Base-by-base conservation (phyloP, 2,113 vertebrate species). In the Smithornis capensis region DNA sequence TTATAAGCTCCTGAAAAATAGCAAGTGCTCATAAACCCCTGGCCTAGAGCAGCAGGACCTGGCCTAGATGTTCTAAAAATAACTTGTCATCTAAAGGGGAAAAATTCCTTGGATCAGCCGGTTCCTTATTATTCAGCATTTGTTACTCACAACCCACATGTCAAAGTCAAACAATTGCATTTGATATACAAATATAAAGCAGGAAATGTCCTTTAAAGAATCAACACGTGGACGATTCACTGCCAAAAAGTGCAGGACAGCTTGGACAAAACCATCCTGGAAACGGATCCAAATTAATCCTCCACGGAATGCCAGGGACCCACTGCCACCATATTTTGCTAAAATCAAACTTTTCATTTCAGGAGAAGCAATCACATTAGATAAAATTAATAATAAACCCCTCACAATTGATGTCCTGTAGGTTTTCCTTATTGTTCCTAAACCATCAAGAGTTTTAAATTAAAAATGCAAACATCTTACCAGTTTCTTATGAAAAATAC, bases 161-260 rank as follows among this genome's bases (percentile, higher is more conserved):
- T 47, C 81, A 64, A 42, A 87, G 84, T 22, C n/a, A 28, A 37
- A 35, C 35, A 19, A 80, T 77, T 28, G 59, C 38, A 80, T 64
- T 42, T 82, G 19, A 83, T 22, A 45, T 4, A 37, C 33, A 65
- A 86, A 81, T 22, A 56, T 1, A 56, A 40, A 79, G 57, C 29
- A 70, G 56, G 47, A 74, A 83, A 83, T 18, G 59, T 90, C 67
- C 69, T 90, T 81, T 90, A 78, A 91, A 71, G 80, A 86, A 95
- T 89, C 50, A 76, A 73, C 9, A 3, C 21, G 6, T 7, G 38
- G 50, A 18, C 65, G 14, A 21, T 0, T 47, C 14, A 3, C 27
- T 63, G 80, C 64, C 71, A 82, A 52, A 67, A 69, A 40, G 23
- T 76, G 29, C 45, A 64, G 45, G 63, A 52, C 19, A 71, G 74